A percentile compares a stretch with the other conserved stretches of the same genome.
Evolutionary conservation across 1,140 invertebrate genomes (phyloP).

Genomic region (Anadara kagoshimensis): DNA sequence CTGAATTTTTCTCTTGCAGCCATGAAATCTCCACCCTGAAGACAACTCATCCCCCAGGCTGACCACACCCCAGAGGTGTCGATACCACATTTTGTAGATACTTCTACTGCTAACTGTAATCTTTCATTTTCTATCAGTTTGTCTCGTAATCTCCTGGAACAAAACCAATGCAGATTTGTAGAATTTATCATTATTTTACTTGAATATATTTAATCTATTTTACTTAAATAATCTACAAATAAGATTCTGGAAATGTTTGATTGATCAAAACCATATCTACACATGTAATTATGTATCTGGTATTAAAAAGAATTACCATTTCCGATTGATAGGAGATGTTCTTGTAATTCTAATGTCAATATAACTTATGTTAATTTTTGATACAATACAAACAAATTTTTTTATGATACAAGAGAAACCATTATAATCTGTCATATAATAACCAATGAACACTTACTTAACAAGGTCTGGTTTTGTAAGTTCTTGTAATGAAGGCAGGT

Average conservation of each 20-base stretch:
- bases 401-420: too few species aligned
- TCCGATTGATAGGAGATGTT: too few species aligned
- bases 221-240: background rate
- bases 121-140: constrained; percentile 86
- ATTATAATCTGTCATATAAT: too few species aligned
- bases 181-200: background rate
- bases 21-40: constrained; percentile 84
- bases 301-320: too few species aligned
- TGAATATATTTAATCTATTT: background rate
- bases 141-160: constrained; percentile 78
- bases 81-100: constrained; percentile 88
- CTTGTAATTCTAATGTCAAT: too few species aligned
- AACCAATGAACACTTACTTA: too few species aligned
- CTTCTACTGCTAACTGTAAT: constrained; percentile 88
- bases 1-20: constrained; percentile 80
- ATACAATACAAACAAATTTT: too few species aligned
- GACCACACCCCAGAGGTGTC: constrained; percentile 86
- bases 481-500: constrained; percentile 70
- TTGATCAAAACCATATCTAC: background rate
- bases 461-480: constrained; percentile 70
- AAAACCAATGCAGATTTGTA: constrained; percentile 33
- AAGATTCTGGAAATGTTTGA: too few species aligned
- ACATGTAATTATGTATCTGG: too few species aligned
- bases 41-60: constrained; percentile 88
- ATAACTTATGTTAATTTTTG: too few species aligned